Conservation (phyloP, 2,113 vertebrate genomes). For the Girardinichthys multiradiatus region DNA sequence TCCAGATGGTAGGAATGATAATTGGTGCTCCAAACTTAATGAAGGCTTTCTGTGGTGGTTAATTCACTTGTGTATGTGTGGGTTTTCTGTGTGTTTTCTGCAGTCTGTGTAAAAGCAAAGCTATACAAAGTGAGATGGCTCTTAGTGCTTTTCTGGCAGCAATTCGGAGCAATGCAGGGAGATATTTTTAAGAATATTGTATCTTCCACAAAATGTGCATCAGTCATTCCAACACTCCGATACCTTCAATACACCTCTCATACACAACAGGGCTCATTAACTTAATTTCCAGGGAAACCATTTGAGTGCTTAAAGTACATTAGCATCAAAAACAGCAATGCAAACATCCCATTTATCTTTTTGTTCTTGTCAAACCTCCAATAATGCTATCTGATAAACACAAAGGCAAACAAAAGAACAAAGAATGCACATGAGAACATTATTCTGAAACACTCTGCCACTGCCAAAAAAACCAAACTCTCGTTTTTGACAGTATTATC, state of each 20-base stretch:
- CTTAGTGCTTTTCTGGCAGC: conserved; percentile 6
- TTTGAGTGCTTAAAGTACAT: conserved; percentile 59
- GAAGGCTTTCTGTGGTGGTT: conserved; percentile 40
- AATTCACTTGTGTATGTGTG: conserved; percentile 4
- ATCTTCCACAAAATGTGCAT: conserved; percentile 18
- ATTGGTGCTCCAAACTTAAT: conserved; percentile 52
- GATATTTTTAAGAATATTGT: conserved; percentile 31
- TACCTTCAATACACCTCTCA: conserved; percentile 48
- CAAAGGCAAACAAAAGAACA: conserved; percentile 35
- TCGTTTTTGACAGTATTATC: conserved; percentile 26
- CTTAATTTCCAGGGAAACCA: conserved; percentile 48
- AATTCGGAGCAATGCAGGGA: not conserved
- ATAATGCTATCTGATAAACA: conserved; percentile 56
- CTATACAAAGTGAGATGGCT: conserved; percentile 2
- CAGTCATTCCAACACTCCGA: conserved; percentile 33
- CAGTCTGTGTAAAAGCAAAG: conserved; percentile 16
- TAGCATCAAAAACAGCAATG: conserved; percentile 53
- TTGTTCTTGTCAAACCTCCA: conserved; percentile 41
- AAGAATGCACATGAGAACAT: conserved; percentile 30
- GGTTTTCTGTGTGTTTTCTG: conserved; percentile 6
- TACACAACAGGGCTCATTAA: conserved; percentile 60
- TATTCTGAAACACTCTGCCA: conserved; percentile 18
- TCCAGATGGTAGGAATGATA: conserved; percentile 48
- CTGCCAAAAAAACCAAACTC: conserved; percentile 25
- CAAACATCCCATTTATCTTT: conserved; percentile 62